A percentile compares a stretch with the other conserved stretches of the same genome.
Conservation (phyloP, 2,797 vertebrate species). For the Ctenosaura bakeri region DNA sequence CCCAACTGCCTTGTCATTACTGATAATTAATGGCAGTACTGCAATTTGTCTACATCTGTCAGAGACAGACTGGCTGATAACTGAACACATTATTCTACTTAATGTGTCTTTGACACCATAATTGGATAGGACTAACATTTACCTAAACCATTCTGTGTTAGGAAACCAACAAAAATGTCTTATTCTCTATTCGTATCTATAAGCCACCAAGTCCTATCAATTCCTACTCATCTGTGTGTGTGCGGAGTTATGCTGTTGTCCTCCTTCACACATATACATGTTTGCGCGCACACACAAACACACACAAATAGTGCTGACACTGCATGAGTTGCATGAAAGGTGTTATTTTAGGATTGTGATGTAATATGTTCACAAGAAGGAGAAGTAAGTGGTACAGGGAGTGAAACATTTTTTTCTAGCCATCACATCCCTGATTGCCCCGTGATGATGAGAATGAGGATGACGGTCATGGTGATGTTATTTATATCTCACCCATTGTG, state of each 20-base stretch:
- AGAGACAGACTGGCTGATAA: slow-evolving; percentile 38
- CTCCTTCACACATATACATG: background rate
- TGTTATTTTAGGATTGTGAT: background rate
- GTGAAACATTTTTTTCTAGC: background rate
- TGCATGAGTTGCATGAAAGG: background rate
- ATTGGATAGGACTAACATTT: slow-evolving; percentile 13
- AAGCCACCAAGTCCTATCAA: background rate
- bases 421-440: too few species aligned
- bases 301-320: background rate
- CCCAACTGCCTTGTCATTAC: background rate
- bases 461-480: too few species aligned
- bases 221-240: background rate
- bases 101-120: slow-evolving; percentile 24
- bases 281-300: background rate
- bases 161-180: background rate
- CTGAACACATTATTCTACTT: slow-evolving; percentile 11
- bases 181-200: background rate
- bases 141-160: slow-evolving; percentile 12
- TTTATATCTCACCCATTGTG: too few species aligned
- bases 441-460: too few species aligned
- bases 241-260: background rate
- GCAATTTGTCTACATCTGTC: slow-evolving; percentile 2
- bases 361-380: background rate
- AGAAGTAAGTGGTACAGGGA: background rate
- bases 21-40: slow-evolving; percentile 16